Base-by-base conservation (phyloP, 2,888 invertebrate species). In the Boloria selene region DNA sequence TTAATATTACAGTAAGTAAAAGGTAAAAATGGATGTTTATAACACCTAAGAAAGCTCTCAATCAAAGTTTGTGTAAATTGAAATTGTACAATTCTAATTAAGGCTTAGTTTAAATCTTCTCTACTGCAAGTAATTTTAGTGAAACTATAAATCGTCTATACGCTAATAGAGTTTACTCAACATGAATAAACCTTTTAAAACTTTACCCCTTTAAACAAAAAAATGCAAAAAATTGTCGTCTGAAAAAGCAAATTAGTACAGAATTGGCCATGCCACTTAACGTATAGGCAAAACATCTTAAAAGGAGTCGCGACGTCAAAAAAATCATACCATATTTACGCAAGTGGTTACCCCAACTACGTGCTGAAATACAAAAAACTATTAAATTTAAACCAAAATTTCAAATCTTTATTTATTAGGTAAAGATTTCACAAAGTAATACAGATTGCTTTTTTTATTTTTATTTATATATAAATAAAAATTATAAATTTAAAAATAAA, bases 221-320 rank as follows among this genome's bases (percentile, higher is more conserved):
- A 84, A 83, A 13, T 74, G 78, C 75, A 84, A 85, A 88, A 88
- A 84, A 83, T 74, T 71, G 72, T 75, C 70, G 67, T 58, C 72
- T 75, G 74, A 86, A 85, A 86, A 86, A 83, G 81, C 80, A 82
- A 88, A 90, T 90, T 88, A 88, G 88, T 86, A 73, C 74, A 65
- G 58, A 78, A 84, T 86, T 88, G 79, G 86, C 82, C 80, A 87
- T 83, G 82, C 83, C 89, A 90, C 91, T 91, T 90, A 88, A 84
- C 83, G 80, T 77, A 80, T 81, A 87, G 85, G 78, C 88, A 87
- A 85, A 91, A 91, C 88, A 90, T 78, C 76, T 85, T 82, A 79
- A 82, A 83, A 82, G 80, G 79, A 81, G 90, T 83, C 89, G 91
- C 84, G 90, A 89, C 90, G 77, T 67, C 70, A 74, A 90, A 91